phyloP scores from a whole-genome alignment of 2,797 vertebrate species.

The Ptychobarbus kaznakovi region DNA sequence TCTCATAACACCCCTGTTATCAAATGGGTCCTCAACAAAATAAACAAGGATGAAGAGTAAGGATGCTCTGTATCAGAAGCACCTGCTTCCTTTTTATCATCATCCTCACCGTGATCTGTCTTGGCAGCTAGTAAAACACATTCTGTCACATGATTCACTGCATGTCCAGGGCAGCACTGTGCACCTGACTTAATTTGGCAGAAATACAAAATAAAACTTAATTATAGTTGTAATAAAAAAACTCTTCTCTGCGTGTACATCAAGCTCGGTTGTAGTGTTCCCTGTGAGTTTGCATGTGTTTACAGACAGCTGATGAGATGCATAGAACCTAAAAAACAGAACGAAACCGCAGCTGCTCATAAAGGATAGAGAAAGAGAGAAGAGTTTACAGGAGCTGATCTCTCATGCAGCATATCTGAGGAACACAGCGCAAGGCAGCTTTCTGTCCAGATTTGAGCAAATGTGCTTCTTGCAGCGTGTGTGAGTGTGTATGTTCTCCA shows the following conservation, averaged over 20 bases:
- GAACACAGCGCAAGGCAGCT: conserved; percentile 77
- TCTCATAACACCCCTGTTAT: conserved; percentile 70
- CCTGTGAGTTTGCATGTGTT: conserved; percentile 40
- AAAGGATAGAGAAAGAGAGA: conserved; percentile 51
- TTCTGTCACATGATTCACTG: conserved; percentile 77
- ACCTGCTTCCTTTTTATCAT: conserved; percentile 71
- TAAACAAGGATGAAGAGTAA: conserved; percentile 72
- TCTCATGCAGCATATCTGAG: conserved; percentile 89
- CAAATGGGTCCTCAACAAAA: conserved; percentile 75
- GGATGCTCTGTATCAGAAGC: conserved; percentile 73
- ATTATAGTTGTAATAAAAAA: conserved; percentile 55
- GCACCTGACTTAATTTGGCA: conserved; percentile 84
- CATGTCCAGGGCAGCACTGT: conserved; percentile 75
- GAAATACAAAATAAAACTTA: conserved; percentile 74
- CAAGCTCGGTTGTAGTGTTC: conserved; percentile 32
- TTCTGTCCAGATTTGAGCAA: conserved; percentile 67
- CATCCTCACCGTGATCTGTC: conserved; percentile 48
- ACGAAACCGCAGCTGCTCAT: conserved; percentile 27
- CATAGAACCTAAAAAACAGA: conserved; percentile 81
- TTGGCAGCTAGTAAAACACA: conserved; percentile 74
- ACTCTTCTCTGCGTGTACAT: conserved; percentile 60
- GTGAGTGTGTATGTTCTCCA: conserved; percentile 58
- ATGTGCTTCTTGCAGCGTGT: conserved; percentile 35
- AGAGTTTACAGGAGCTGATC: conserved; percentile 81
- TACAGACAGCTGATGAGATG: conserved; percentile 79